Evolutionary conservation across 2,113 vertebrate genomes (phyloP).

Genomic region (Scytalopus superciliaris): DNA sequence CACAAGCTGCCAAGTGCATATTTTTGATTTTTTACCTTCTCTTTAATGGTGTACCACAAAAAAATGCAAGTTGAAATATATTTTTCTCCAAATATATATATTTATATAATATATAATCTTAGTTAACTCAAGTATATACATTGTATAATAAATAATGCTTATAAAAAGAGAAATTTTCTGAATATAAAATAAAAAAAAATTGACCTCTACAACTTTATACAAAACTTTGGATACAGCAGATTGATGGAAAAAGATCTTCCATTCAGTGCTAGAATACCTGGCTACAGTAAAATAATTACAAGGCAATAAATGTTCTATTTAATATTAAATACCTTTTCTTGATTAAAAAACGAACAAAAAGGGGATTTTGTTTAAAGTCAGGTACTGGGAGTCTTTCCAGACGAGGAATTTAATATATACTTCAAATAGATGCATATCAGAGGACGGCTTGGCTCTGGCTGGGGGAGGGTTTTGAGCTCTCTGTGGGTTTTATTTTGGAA

Average conservation of each 20-base stretch:
- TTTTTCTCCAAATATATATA: constrained; percentile 86
- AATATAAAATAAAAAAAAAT: constrained; percentile 99
- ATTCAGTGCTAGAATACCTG: constrained; percentile 74
- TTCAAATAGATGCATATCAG: constrained; percentile 71
- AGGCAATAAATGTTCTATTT: constrained; percentile 74
- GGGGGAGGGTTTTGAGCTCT: background rate
- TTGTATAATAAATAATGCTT: constrained; percentile 99
- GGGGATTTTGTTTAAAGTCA: constrained; percentile 37
- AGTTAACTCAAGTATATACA: constrained; percentile 99
- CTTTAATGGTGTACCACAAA: constrained; percentile 75
- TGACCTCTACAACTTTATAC: constrained; percentile 95
- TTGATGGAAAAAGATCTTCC: constrained; percentile 72
- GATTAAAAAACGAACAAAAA: constrained; percentile 20
- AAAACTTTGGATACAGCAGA: constrained; percentile 99
- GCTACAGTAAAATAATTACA: constrained; percentile 75
- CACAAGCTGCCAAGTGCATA: constrained; percentile 42
- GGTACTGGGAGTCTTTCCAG: constrained; percentile 65
- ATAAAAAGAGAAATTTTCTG: constrained; percentile 99
- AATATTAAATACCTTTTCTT: constrained; percentile 72
- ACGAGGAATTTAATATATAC: constrained; percentile 55
- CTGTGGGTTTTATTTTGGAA: background rate
- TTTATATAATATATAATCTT: constrained; percentile 99
- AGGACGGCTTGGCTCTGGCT: background rate
- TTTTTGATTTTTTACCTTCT: constrained; percentile 57
- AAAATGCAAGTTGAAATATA: constrained; percentile 76